Base-by-base conservation (phyloP, 1,140 invertebrate genomes). In the Sminthurides bifidus region DNA sequence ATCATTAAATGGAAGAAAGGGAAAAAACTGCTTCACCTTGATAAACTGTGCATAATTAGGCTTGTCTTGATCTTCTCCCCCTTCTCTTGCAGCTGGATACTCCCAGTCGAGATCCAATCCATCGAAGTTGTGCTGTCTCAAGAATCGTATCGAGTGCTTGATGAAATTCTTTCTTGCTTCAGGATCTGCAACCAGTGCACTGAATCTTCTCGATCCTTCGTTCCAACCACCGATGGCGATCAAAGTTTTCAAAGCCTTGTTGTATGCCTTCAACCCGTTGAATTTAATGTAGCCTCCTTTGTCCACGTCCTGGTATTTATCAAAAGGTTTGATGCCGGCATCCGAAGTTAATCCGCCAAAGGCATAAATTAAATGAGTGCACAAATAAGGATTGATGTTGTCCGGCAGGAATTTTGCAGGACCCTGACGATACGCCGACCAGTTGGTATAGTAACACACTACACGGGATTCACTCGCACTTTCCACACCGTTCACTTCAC, bases 141-240 rank as follows among this genome's bases (percentile, higher is more conserved):
- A 74, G 68, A 93, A 95, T 70, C 84, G 84, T 12, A 96, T 78
- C 27, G 83, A 78, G 65, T 91, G 90, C 72, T 83, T 85, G 19
- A 88, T 84, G 63, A 94, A 86, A 66, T 87, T 81, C 68, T 79
- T 80, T 37, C 89, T 73, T 53, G 81, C 74, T 19, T 84, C 81
- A 0, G 78, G 64, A 64, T 81, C 82, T 1, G 84, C 86, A 0
- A 92, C 88, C 74, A 93, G 78, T 10, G 86, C 81, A 0, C 88
- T 92, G 73, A 93, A 91, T 51, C 89, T 78, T 8, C 80, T 79
- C 0, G 89, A 92, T 8, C 89, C 92, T 71, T 94, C 89, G 69
- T 93, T 95, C 92, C 92, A 96, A 1, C 93, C 92, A 12, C 93
- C 93, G 57, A 96, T 88, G 3, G 92, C 91, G 52, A 96, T 75